These are phyloP conservation scores for Heliconius charithonia DNA, from an alignment of 2,888 invertebrate species.

Conservation along the genomic window DNA sequence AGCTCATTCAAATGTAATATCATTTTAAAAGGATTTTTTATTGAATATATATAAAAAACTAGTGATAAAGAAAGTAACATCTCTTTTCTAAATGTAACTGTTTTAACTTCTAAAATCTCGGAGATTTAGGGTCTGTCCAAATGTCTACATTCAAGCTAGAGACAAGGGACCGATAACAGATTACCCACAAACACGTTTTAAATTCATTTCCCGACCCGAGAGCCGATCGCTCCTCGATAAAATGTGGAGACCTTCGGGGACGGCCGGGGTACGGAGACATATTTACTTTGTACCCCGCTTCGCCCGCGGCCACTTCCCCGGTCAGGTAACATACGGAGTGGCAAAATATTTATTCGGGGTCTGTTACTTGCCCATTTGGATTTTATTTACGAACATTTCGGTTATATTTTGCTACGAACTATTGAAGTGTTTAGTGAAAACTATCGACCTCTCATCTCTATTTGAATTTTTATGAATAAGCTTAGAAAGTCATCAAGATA, in stretches of 20 bases:
- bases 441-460: background rate
- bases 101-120: conserved; percentile 65
- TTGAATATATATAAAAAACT: background rate
- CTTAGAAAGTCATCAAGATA: background rate
- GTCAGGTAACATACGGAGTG: conserved; percentile 81
- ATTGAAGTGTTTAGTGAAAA: background rate
- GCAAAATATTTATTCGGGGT: conserved; percentile 80
- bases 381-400: conserved; percentile 56
- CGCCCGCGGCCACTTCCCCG: conserved; percentile 78
- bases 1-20: background rate
- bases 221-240: conserved; percentile 83
- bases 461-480: background rate
- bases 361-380: conserved; percentile 76
- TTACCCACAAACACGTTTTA: conserved; percentile 85
- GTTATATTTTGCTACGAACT: conserved; percentile 9
- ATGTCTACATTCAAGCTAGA: conserved; percentile 80
- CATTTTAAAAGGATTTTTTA: background rate
- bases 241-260: conserved; percentile 71
- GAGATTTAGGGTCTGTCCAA: conserved; percentile 69
- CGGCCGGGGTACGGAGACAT: conserved; percentile 79
- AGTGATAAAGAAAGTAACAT: conserved; percentile 9
- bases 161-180: conserved; percentile 84
- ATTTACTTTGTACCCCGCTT: conserved; percentile 81
- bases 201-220: conserved; percentile 84
- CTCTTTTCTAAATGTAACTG: conserved; percentile 27